Percentiles rank a stretch among this genome's conserved stretches.
Evolutionary conservation across 2,113 vertebrate species (phyloP).

Genomic region (Thalassoma bifasciatum): DNA sequence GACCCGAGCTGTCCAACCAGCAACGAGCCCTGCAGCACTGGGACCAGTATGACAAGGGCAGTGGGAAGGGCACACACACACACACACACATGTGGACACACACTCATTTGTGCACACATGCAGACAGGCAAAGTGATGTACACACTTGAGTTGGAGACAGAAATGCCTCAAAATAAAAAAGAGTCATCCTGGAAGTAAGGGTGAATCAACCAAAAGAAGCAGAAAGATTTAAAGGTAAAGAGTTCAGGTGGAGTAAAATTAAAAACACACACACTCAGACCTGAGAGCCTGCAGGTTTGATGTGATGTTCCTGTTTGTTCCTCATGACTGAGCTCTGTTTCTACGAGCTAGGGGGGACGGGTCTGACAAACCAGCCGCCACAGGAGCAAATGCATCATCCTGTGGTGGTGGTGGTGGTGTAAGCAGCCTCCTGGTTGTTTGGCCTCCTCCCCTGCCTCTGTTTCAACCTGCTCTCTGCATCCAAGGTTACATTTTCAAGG

Average conservation of each 20-base stretch:
- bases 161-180: constrained; percentile 49
- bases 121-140: constrained; percentile 3
- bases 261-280: background rate
- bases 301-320: constrained; percentile 21
- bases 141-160: constrained; percentile 30
- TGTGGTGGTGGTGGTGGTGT: background rate
- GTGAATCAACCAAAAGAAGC: constrained; percentile 29
- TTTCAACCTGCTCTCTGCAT: background rate
- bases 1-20: constrained; percentile 79
- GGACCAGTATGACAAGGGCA: constrained; percentile 81
- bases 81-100: constrained; percentile 21
- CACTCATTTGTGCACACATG: background rate
- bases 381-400: constrained; percentile 33
- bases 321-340: constrained; percentile 19
- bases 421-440: background rate
- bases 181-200: constrained; percentile 26
- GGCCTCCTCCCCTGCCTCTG: background rate
- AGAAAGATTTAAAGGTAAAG: constrained; percentile 25
- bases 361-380: constrained; percentile 53
- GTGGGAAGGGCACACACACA: constrained; percentile 68
- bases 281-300: background rate
- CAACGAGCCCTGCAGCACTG: constrained; percentile 75
- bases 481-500: background rate
- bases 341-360: constrained; percentile 9
- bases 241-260: background rate